A percentile compares a stretch with the other conserved stretches of the same genome.
Conservation (phyloP, 2,113 vertebrate genomes). For the Dipodomys ordii region DNA sequence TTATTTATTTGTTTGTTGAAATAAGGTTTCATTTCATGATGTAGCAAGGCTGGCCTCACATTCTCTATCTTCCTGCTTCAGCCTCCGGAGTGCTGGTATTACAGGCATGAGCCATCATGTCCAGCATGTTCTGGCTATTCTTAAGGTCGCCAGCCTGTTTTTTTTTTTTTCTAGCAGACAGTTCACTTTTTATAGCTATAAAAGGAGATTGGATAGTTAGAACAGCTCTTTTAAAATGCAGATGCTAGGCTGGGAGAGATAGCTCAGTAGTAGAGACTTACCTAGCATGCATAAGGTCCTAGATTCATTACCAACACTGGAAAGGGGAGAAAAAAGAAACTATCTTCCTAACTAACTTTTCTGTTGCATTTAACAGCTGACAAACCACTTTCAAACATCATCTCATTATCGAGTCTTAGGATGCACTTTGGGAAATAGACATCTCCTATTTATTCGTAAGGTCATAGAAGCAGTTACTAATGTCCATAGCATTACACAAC, state of each 20-base stretch:
- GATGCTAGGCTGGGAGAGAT: not conserved
- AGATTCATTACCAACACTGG: not conserved
- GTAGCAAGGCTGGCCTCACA: too few relatives aligned
- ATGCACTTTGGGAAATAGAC: not conserved
- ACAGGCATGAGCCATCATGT: too few relatives aligned
- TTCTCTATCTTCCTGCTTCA: too few relatives aligned
- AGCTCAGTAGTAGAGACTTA: not conserved
- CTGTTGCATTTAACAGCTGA: not conserved
- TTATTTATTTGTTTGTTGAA: too few relatives aligned
- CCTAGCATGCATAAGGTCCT: not conserved
- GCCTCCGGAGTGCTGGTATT: too few relatives aligned
- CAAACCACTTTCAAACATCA: not conserved
- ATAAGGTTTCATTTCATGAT: too few relatives aligned
- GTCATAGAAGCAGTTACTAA: not conserved
- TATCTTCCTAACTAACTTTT: conserved; percentile 23
- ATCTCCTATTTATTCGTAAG: not conserved
- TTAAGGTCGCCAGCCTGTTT: not conserved
- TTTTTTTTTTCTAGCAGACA: too few relatives aligned
- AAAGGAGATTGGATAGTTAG: not conserved
- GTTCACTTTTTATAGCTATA: not conserved
- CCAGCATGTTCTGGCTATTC: not conserved
- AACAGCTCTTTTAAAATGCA: conserved; percentile 30
- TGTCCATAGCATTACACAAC: not conserved
- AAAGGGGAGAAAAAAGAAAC: not conserved
- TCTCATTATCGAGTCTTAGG: not conserved